phyloP scores from a whole-genome alignment of 2,113 vertebrate genomes.

The Calidris pugnax region DNA sequence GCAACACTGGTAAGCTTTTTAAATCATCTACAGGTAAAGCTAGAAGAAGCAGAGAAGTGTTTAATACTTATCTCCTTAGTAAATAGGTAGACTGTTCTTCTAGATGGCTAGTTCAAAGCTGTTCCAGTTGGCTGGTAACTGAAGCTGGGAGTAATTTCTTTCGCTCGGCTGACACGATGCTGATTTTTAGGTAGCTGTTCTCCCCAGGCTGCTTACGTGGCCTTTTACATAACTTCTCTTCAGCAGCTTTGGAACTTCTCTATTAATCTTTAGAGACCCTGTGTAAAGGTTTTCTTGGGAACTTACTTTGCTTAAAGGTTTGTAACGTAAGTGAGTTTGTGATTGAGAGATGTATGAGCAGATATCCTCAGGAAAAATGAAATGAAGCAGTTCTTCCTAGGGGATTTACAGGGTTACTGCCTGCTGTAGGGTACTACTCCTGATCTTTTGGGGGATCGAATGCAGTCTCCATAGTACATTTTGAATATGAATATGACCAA shows the following conservation, averaged over 20 bases:
- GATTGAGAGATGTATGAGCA: not conserved
- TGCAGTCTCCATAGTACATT: not conserved
- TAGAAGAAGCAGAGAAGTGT: not conserved
- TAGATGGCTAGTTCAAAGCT: not conserved
- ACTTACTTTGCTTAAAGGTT: not conserved
- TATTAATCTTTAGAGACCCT: not conserved
- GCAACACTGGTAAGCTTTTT: slow-evolving; percentile 82
- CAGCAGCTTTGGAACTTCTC: not conserved
- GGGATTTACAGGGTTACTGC: not conserved
- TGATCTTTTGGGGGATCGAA: not conserved
- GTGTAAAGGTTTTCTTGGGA: not conserved
- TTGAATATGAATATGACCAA: not conserved
- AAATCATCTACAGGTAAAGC: not conserved
- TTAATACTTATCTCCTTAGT: not conserved
- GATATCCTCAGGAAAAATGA: not conserved
- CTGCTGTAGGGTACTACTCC: not conserved
- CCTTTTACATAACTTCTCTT: not conserved
- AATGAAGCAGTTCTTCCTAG: not conserved
- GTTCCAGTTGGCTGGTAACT: not conserved
- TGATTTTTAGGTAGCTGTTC: not conserved
- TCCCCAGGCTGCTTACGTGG: not conserved
- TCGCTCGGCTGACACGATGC: not conserved
- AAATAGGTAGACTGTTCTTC: not conserved
- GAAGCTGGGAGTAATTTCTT: not conserved
- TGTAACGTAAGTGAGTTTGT: not conserved